Evolutionary conservation across 2,888 invertebrate species (phyloP).

Genomic region (Balanococcus diminutus): DNA sequence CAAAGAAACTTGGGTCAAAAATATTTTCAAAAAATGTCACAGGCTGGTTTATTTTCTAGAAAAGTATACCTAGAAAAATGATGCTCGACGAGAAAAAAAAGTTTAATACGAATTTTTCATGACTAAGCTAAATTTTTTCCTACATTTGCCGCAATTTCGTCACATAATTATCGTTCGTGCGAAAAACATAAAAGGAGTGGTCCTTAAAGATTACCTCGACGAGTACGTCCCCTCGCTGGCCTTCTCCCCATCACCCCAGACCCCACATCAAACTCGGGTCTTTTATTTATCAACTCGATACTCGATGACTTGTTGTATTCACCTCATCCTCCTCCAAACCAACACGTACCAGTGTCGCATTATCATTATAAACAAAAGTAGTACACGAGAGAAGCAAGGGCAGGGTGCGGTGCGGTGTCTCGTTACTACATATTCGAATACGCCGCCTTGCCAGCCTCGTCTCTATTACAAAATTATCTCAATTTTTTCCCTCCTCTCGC

Average conservation of each 20-base stretch:
- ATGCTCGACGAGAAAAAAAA: conserved; percentile 60
- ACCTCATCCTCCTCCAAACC: not conserved
- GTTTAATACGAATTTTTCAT: conserved; percentile 18
- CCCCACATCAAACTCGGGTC: too few relatives aligned
- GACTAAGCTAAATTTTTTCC: not conserved
- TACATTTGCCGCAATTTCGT: not conserved
- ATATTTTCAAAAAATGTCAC: conserved; percentile 58
- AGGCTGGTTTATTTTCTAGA: too few relatives aligned
- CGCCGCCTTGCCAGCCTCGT: not conserved
- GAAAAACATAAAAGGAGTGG: not conserved
- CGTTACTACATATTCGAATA: not conserved
- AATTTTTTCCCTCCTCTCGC: not conserved
- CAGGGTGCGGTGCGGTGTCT: not conserved
- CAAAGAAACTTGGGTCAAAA: not conserved
- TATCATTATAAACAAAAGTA: not conserved
- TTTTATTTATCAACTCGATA: not conserved
- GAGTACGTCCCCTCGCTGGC: not conserved
- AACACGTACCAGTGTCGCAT: not conserved
- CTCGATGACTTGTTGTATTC: not conserved
- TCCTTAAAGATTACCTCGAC: not conserved
- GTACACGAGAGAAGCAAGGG: too few relatives aligned
- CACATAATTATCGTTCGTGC: not conserved
- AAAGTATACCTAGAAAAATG: too few relatives aligned
- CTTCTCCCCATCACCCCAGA: too few relatives aligned
- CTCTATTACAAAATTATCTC: not conserved